Conservation (phyloP, 1,140 invertebrate species). For the Nasonia giraulti region DNA sequence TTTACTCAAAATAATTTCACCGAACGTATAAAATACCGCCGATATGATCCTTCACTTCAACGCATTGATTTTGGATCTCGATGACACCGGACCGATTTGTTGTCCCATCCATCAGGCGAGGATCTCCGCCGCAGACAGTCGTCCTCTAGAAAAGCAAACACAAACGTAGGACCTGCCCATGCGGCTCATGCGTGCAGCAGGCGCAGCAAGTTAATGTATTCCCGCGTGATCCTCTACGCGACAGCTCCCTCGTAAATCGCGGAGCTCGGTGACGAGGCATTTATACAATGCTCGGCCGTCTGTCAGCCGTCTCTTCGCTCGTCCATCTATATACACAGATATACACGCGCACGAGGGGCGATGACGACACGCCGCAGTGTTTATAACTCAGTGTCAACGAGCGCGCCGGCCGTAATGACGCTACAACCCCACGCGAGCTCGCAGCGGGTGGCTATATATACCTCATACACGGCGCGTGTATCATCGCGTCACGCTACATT, state of each 20-base stretch:
- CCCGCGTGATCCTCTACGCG: background rate
- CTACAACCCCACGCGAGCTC: slow-evolving; percentile 54
- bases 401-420: slow-evolving; percentile 54
- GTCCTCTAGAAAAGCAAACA: background rate
- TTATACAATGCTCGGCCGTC: slow-evolving; percentile 61
- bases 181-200: background rate
- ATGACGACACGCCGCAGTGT: slow-evolving; percentile 61
- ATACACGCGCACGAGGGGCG: background rate
- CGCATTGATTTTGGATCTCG: background rate
- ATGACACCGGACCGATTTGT: background rate
- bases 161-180: background rate
- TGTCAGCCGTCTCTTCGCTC: slow-evolving; percentile 62
- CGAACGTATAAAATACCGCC: too few relatives aligned
- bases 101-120: background rate
- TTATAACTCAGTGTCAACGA: slow-evolving; percentile 70
- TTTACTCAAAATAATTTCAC: too few relatives aligned
- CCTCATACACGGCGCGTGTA: slow-evolving; percentile 57
- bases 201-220: slow-evolving; percentile 16
- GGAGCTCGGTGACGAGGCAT: slow-evolving; percentile 61
- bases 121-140: background rate
- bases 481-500: slow-evolving; percentile 72
- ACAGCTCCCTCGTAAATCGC: slow-evolving; percentile 52
- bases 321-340: background rate
- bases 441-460: slow-evolving; percentile 60
- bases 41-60: background rate